Evolutionary conservation across 2,888 invertebrate genomes (phyloP).

Genomic region (Cyclophora albipunctata): DNA sequence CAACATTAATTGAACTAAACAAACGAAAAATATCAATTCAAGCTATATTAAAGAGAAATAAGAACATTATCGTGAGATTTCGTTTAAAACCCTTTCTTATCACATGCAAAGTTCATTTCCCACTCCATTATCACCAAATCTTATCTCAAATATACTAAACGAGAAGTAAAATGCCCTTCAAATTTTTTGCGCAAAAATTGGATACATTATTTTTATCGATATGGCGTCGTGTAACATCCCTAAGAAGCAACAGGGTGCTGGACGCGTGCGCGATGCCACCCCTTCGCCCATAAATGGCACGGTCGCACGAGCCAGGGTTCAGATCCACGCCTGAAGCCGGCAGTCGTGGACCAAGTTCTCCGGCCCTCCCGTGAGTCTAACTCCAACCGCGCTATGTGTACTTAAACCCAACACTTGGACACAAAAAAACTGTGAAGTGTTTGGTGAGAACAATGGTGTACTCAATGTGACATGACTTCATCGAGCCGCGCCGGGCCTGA

Average conservation of each 20-base stretch:
- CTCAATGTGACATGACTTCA: conserved; percentile 36
- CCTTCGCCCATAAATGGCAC: conserved; percentile 49
- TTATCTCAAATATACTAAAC: too few relatives aligned
- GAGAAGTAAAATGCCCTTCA: too few relatives aligned
- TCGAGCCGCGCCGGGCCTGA: conserved; percentile 31
- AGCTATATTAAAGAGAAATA: too few relatives aligned
- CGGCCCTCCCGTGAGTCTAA: conserved; percentile 22
- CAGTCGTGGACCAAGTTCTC: conserved; percentile 34
- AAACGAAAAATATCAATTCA: too few relatives aligned
- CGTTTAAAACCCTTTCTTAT: too few relatives aligned
- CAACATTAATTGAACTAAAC: too few relatives aligned
- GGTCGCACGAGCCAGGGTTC: conserved; percentile 43
- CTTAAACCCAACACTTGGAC: conserved; percentile 24
- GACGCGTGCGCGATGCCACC: conserved; percentile 70
- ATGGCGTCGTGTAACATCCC: conserved; percentile 25
- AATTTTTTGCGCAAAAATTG: too few relatives aligned
- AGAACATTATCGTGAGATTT: too few relatives aligned
- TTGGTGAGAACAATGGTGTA: conserved; percentile 34
- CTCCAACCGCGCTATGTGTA: conserved; percentile 41
- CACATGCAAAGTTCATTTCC: too few relatives aligned
- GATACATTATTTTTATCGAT: conserved; percentile 28
- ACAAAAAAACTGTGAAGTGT: conserved; percentile 33
- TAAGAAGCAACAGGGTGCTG: conserved; percentile 72
- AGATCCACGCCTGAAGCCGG: conserved; percentile 49
- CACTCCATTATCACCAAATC: too few relatives aligned